Base-by-base conservation (phyloP, 2,888 invertebrate species). In the Entomobrya proxima region DNA sequence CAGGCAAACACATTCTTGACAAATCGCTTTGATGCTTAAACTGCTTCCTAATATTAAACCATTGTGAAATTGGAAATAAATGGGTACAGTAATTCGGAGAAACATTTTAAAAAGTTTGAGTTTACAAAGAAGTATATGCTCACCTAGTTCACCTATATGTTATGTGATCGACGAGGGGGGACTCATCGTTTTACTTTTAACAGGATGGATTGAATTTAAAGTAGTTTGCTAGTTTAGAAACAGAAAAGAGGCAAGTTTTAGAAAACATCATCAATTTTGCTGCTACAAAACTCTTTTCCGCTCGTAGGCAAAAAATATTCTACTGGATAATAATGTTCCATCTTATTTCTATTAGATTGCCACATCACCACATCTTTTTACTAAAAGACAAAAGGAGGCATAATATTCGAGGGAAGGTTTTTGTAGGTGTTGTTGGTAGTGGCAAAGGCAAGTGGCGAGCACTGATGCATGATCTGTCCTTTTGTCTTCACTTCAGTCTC, bases 11-110 rank as follows among this genome's bases (percentile, higher is more conserved):
- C 15, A n/a, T 67, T 52, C 76, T 76, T 76, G 83, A 83, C 83
- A 83, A 83, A 83, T 83, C 76, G 55, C 75, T 82, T 82, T 67
- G 76, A 52, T 76, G 76, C 83, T 67, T 83, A 76, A 76, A 76
- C 76, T 76, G 76, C 67, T 83, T n/a, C n/a, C n/a, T n/a, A n/a
- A 83, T 61, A 83, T 83, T 83, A 83, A 83, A 69, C 67, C 76
- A 76, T 52, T 76, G 83, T 83, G 76, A 83, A 83, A 83, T 83
- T 83, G 52, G 44, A 83, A 83, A 83, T 76, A 67, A 76, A 83
- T 83, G 83, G 55, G 30, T 67, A 47, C 21, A 47, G 55, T 76
- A 83, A 83, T 83, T 76, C 55, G 44, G 47, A n/a, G 24, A 27
- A 76, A 76, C 67, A 35, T 67, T 82, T n/a, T 58, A 40, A 50